Evolutionary conservation across 2,113 vertebrate species (phyloP), one percentile per base, ranked within the genome.

Genomic region (Macaca fascicularis): DNA sequence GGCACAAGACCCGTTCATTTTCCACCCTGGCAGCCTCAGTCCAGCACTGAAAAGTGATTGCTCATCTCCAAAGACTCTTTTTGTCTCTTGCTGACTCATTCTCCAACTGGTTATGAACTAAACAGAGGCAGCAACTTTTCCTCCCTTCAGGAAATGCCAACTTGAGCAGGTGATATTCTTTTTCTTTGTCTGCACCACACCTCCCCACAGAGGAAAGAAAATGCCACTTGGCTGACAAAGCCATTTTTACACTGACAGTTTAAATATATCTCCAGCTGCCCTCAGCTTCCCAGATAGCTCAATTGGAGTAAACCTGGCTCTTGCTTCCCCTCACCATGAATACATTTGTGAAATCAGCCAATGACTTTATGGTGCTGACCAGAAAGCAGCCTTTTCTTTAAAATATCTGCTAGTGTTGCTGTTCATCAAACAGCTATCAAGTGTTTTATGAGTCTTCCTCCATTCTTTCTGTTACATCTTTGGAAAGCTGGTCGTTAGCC

Each of bases 101-200:
- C 57, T 88, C 80, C 70, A 59, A 43, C 61, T 45, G 48, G 48
- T 84, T 82, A 61, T 48, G 25, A 96, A 50, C 61, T 69, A 87
- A 95, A 89, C 38, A 90, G 61, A 94, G 64, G 69, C 50, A 84
- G 80, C 27, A n/a, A 83, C 27, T 83, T 79, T 78, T 59, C n/a
- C 57, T 82, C 40, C 40, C 61, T 86, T 75, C 84, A 50, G 76
- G 79, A 96, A 96, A 96, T 70, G 83, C 81, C 97, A 95, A 11
- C 83, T 79, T 32, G n/a, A 92, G 45, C 67, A 86, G 84, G 86
- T 61, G n/a, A 83, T n/a, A 38, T 79, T 45, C 78, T 82, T 79
- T 84, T 35, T 55, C 59, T 93, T 78, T 52, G 2, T 89, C 93
- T 69, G 23, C 3, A 32, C 61, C 59, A 22, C 40, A 70, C 40